phyloP scores from a whole-genome alignment of 2,888 invertebrate genomes.

The Antheraea yamamai region DNA sequence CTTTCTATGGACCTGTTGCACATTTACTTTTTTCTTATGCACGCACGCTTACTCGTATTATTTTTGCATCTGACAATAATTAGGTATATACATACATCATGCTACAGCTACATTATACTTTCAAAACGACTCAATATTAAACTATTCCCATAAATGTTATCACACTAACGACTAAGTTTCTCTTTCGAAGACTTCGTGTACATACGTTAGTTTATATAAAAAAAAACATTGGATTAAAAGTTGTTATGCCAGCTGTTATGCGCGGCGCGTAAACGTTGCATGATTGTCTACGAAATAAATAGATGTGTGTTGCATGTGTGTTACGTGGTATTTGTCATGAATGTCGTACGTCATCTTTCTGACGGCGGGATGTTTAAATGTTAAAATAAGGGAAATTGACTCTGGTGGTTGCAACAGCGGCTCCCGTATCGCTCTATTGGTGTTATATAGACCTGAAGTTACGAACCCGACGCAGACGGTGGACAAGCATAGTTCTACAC shows the following conservation, averaged over 20 bases:
- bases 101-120: constrained; percentile 61
- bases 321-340: constrained; percentile 67
- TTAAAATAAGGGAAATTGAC: constrained; percentile 80
- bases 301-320: constrained; percentile 82
- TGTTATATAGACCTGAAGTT: constrained; percentile 68
- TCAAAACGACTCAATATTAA: constrained; percentile 62
- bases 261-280: constrained; percentile 66
- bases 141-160: constrained; percentile 68
- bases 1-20: constrained; percentile 71
- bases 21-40: constrained; percentile 56
- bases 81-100: constrained; percentile 43
- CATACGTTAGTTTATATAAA: constrained; percentile 55
- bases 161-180: constrained; percentile 48
- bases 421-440: constrained; percentile 67
- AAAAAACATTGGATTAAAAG: constrained; percentile 40
- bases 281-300: constrained; percentile 74
- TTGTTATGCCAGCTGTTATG: constrained; percentile 35
- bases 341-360: constrained; percentile 79
- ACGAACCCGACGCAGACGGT: constrained; percentile 39
- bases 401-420: constrained; percentile 70
- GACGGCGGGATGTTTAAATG: constrained; percentile 72
- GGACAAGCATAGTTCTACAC: constrained; percentile 31
- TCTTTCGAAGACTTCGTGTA: constrained; percentile 61
- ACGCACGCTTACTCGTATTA: constrained; percentile 64
- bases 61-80: constrained; percentile 48